Evolutionary conservation across 2,888 invertebrate species (phyloP), one percentile per base, ranked within the genome.

Genomic region (Brachynemurus nebulosus): DNA sequence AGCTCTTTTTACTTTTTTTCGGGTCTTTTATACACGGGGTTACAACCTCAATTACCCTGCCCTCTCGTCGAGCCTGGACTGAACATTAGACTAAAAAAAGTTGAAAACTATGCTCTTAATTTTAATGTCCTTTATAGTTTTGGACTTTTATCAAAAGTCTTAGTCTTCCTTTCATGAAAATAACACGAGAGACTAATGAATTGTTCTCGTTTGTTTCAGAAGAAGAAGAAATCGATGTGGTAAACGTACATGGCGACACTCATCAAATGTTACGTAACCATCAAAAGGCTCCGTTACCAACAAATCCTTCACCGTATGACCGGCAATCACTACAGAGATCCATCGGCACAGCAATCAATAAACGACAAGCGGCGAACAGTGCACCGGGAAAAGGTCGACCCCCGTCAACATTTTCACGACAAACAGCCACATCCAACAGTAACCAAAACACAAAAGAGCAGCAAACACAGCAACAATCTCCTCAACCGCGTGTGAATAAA

Each of bases 221-320:
- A 80, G 83, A 81, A 61, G 44, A 86, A 66, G 84, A 85, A 71
- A 86, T 86, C 58, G 88, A 88, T 61, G 88, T 86, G 43, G 86
- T 85, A 42, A 79, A 81, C 1, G 66, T 80, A 51, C 19, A 27
- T 16, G 77, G 76, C 49, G 76, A 75, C 47, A 68, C 54, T 47
- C 57, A 58, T 44, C 46, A 51, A 36, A 52, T 19, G 40, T 82
- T 83, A 19, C 33, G 42, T 3, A 33, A 34, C 11, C 27, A 34
- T 14, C 27, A 20, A 23, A 19, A 16, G 11, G 42, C 68, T 46
- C 65, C 66, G 1, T 61, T 83, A 40, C 83, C 84, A 20, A 80
- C 76, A 47, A 76, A 78, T 60, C 81, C 84, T 11, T 78, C 79
- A 16, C 72, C 71, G 23, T 72, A 72, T 49, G 82, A 82, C 61